A percentile compares a stretch with the other conserved stretches of the same genome.
Conservation (phyloP, 1,140 invertebrate species). For the Leptonema lineaticorne region DNA sequence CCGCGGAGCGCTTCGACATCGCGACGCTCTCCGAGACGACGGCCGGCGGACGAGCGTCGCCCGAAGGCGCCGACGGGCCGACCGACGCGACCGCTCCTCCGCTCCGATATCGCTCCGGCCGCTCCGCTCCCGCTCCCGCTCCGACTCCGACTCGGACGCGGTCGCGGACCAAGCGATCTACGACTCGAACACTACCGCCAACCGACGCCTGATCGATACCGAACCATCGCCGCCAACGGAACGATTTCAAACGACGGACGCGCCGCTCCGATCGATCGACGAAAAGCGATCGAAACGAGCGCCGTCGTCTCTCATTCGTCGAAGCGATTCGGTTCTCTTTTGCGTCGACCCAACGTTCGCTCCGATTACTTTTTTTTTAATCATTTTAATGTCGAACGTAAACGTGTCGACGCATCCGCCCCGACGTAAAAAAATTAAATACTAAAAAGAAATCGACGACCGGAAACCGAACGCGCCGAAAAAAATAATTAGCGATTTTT, state of each 20-base stretch:
- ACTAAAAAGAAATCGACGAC: too few species aligned
- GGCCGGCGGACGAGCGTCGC: neutral
- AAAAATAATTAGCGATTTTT: too few species aligned
- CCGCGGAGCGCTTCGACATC: conserved; percentile 75
- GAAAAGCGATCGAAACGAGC: neutral
- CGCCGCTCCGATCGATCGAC: neutral
- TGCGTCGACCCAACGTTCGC: neutral
- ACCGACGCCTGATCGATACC: neutral
- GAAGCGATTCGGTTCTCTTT: neutral
- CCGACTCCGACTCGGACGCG: conserved; percentile 16
- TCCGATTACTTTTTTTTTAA: too few species aligned
- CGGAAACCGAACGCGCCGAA: too few species aligned
- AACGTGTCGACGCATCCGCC: too few species aligned
- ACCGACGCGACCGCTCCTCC: conserved; percentile 18
- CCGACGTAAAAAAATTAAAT: too few species aligned
- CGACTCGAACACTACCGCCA: neutral
- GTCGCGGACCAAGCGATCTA: neutral
- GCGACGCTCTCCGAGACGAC: neutral
- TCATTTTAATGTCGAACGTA: too few species aligned
- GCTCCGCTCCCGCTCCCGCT: conserved; percentile 14
- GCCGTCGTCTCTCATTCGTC: neutral
- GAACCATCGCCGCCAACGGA: neutral
- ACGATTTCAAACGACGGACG: neutral
- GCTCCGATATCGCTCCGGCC: conserved; percentile 9
- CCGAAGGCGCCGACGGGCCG: conserved; percentile 20